Base-by-base conservation (phyloP, 2,888 invertebrate genomes). In the Gibbula magus region DNA sequence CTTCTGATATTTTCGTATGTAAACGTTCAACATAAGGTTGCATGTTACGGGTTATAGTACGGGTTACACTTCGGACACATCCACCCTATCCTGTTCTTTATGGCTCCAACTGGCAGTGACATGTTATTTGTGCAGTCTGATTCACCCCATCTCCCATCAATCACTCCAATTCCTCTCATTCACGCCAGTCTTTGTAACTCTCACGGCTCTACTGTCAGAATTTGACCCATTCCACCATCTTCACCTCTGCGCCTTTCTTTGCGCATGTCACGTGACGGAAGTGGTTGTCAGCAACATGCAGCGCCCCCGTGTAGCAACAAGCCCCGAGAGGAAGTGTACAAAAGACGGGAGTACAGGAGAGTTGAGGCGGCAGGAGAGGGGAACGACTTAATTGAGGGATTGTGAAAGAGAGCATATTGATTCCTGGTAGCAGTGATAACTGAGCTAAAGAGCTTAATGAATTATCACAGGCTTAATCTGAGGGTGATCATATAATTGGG, bases 261-360 rank as follows among this genome's bases (percentile, higher is more conserved):
- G 70, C 70, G 70, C 70, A 70, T 70, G 70, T 39, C 70, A 70
- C 70, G 70, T 70, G 70, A 70, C 70, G 70, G 70, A 70, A 70
- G 70, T 39, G 39, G 70, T 35, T 70, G 70, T 32, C 70, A 70
- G 70, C 32, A 35, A 70, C 70, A 70, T 70, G 70, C 70, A 70
- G 70, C 70, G 70, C 70, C 70, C 70, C 35, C 70, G 16, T 70
- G 70, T 70, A 70, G 70, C 35, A 70, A 70, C 70, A 70, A 32
- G 32, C 70, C 29, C 32, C 20, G 18, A 35, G 70, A 70, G 70
- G 70, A 70, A 70, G 70, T 70, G 20, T 39, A 70, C 70, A 70
- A 70, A 70, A 70, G 70, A 70, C 70, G 70, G 39, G 29, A 35
- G 70, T 70, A 35, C 35, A 35, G 13, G 10, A 45, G 45, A 45